Evolutionary conservation across 2,888 invertebrate genomes (phyloP).

Genomic region (Poecilus cupreus): DNA sequence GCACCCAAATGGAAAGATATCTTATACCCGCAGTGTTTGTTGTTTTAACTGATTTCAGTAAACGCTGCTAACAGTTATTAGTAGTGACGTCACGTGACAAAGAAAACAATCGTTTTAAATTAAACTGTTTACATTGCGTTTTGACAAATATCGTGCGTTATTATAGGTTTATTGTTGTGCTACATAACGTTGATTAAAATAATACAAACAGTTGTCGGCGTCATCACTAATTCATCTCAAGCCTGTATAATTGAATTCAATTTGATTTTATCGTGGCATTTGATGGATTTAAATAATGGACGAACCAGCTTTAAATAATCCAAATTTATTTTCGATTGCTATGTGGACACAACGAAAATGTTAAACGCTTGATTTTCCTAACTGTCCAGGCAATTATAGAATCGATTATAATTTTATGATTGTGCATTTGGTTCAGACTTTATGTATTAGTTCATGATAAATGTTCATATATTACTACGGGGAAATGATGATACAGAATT

Average conservation of each 20-base stretch:
- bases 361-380: conserved; percentile 1
- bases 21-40: background rate
- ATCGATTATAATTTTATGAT: conserved; percentile 54
- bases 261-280: conserved; percentile 37
- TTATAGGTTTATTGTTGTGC: conserved; percentile 37
- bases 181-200: conserved; percentile 43
- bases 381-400: conserved; percentile 38
- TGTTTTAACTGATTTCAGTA: conserved; percentile 40
- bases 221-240: conserved; percentile 50
- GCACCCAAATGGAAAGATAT: background rate
- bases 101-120: conserved; percentile 47
- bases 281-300: conserved; percentile 52
- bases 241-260: conserved; percentile 49
- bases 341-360: conserved; percentile 8
- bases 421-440: conserved; percentile 20
- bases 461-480: conserved; percentile 45
- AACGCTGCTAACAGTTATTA: conserved; percentile 12
- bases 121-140: conserved; percentile 49
- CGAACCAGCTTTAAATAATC: conserved; percentile 49
- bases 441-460: conserved; percentile 48
- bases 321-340: conserved; percentile 46
- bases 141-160: conserved; percentile 22
- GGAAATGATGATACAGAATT: conserved; percentile 48
- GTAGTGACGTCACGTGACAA: conserved; percentile 32
- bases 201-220: conserved; percentile 44